Conservation (phyloP, 1,140 invertebrate genomes). For the Sarcophaga peregrina region DNA sequence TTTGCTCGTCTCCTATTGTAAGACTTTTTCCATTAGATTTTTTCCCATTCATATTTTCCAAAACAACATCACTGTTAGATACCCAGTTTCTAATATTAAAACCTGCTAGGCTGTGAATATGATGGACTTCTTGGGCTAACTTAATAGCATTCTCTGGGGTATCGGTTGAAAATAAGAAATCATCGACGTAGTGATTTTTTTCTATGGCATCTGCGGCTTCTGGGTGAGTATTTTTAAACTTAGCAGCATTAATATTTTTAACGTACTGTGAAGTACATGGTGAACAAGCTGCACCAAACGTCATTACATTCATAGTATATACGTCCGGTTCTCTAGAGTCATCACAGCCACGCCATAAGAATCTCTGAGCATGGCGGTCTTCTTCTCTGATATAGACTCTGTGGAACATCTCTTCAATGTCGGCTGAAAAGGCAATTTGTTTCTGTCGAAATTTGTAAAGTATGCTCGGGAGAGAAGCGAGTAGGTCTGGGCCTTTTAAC, state of each 20-base stretch:
- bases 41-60: no score
- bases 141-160: constrained; percentile 42
- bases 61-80: constrained; percentile 30
- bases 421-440: constrained; percentile 50
- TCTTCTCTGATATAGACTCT: constrained; percentile 13
- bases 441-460: constrained; percentile 58
- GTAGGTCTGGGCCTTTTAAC: constrained; percentile 53
- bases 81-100: constrained; percentile 17
- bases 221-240: constrained; percentile 47
- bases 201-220: constrained; percentile 53
- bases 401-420: constrained; percentile 65
- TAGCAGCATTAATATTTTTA: constrained; percentile 49
- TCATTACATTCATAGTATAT: constrained; percentile 44
- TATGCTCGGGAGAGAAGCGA: constrained; percentile 47
- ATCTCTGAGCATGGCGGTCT: constrained; percentile 44
- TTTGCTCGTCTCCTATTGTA: constrained; percentile 26
- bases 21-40: neutral
- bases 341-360: constrained; percentile 35
- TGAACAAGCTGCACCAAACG: constrained; percentile 43
- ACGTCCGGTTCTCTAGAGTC: constrained; percentile 11
- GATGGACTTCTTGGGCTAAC: constrained; percentile 23
- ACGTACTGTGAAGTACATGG: constrained; percentile 51
- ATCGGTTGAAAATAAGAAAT: constrained; percentile 56
- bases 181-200: constrained; percentile 64
- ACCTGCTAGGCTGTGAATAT: constrained; percentile 23